Conservation (phyloP, 2,113 vertebrate species). For the Pangasianodon hypophthalmus region DNA sequence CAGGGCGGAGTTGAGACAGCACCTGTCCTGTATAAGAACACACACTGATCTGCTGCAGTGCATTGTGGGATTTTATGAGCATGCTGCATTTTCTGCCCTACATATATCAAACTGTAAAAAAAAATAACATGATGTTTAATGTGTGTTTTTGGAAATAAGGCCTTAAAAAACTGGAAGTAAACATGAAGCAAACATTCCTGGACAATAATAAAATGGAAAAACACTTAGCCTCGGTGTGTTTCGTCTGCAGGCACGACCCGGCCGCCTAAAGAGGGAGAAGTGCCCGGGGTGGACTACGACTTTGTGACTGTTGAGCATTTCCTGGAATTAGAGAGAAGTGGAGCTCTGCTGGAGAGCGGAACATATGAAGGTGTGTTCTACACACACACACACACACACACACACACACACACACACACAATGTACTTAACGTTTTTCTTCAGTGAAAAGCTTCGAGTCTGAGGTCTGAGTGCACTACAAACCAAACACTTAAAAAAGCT, state of each 20-base stretch:
- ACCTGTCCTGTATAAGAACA: not conserved
- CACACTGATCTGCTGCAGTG: not conserved
- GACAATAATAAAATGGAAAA: not conserved
- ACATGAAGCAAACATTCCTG: not conserved
- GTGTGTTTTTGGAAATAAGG: not conserved
- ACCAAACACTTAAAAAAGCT: not conserved
- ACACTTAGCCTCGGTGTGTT: not conserved
- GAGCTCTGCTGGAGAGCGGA: constrained; percentile 94
- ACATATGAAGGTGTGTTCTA: constrained; percentile 91
- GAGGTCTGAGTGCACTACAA: not conserved
- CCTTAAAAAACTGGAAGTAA: not conserved
- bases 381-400: constrained; percentile 38
- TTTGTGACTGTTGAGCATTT: constrained; percentile 96
- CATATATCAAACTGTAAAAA: not conserved
- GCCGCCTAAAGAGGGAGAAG: constrained; percentile 98
- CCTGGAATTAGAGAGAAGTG: constrained; percentile 97
- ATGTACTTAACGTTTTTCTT: not conserved
- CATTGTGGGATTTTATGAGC: not conserved
- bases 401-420: constrained; percentile 22
- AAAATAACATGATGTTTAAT: not conserved
- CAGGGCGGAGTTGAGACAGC: not conserved
- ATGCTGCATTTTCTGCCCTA: not conserved
- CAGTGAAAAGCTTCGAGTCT: not conserved
- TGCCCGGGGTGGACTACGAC: constrained; percentile 98
- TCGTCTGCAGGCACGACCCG: constrained; percentile 88